A percentile compares a stretch with the other conserved stretches of the same genome.
Evolutionary conservation across 2,113 vertebrate genomes (phyloP).

Genomic region (Rhinolophus sinicus): DNA sequence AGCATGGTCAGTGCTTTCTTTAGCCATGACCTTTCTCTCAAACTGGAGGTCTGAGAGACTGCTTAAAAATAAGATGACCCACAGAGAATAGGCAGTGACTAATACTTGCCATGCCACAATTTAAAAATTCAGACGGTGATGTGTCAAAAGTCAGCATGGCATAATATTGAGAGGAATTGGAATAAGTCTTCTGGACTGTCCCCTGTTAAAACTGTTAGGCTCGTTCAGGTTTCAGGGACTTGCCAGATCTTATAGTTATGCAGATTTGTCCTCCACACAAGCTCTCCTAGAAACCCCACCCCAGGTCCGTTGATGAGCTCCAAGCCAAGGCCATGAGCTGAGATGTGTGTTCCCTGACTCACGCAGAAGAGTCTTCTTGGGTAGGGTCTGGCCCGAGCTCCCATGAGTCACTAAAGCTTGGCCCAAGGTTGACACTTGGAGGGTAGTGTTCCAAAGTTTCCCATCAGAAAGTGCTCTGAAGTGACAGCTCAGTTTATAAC

Average conservation of each 20-base stretch:
- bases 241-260: not conserved
- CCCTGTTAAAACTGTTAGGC: rapidly evolving
- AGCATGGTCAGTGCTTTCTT: too few species aligned
- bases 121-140: not conserved
- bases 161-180: not conserved
- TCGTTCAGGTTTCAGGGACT: not conserved
- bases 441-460: not conserved
- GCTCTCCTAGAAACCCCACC: not conserved
- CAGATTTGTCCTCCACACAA: not conserved
- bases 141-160: not conserved
- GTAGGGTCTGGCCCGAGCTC: not conserved
- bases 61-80: not conserved
- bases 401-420: not conserved
- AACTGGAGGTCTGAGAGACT: not conserved
- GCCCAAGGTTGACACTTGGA: not conserved
- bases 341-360: not conserved
- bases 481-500: not conserved
- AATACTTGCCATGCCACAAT: not conserved
- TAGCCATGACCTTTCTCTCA: not conserved
- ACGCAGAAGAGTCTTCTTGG: not conserved
- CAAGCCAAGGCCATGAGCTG: not conserved
- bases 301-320: not conserved
- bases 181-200: rapidly evolving
- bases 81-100: not conserved
- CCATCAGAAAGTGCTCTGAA: not conserved